These are phyloP conservation scores for Nyctalus aviator DNA, from an alignment of 2,797 vertebrate species.

Conservation along the genomic window DNA sequence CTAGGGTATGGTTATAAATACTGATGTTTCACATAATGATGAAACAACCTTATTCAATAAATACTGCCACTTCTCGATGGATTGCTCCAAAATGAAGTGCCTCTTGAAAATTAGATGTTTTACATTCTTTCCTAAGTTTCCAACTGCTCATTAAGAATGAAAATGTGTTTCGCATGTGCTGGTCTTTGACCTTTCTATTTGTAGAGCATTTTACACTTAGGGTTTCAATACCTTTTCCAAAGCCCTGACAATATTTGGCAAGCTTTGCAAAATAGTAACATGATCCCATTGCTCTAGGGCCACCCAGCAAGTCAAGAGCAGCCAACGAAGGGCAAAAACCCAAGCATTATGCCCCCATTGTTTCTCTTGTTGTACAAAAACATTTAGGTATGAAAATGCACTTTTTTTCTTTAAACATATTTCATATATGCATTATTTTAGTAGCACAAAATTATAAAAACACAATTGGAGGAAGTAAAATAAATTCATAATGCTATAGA, in stretches of 20 bases:
- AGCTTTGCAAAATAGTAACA: conserved; percentile 47
- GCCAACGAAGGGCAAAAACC: not conserved
- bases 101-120: conserved; percentile 29
- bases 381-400: not conserved
- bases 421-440: not conserved
- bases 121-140: conserved; percentile 4
- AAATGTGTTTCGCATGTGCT: conserved; percentile 57
- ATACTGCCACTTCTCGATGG: not conserved
- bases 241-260: conserved; percentile 41
- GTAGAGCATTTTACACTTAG: conserved; percentile 33
- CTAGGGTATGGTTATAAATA: not conserved
- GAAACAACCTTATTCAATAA: not conserved
- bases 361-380: not conserved
- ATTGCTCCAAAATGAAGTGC: conserved; percentile 16
- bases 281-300: not conserved
- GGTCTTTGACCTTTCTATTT: conserved; percentile 28
- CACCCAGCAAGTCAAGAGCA: not conserved
- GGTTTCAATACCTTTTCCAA: conserved; percentile 38
- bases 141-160: conserved; percentile 45
- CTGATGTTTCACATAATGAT: not conserved
- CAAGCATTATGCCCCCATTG: not conserved
- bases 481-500: not conserved
- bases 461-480: not conserved
- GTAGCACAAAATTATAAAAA: not conserved
- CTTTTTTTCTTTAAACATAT: conserved; percentile 1